Evolutionary conservation across 2,113 vertebrate species (phyloP).

Genomic region (Chionomys nivalis): DNA sequence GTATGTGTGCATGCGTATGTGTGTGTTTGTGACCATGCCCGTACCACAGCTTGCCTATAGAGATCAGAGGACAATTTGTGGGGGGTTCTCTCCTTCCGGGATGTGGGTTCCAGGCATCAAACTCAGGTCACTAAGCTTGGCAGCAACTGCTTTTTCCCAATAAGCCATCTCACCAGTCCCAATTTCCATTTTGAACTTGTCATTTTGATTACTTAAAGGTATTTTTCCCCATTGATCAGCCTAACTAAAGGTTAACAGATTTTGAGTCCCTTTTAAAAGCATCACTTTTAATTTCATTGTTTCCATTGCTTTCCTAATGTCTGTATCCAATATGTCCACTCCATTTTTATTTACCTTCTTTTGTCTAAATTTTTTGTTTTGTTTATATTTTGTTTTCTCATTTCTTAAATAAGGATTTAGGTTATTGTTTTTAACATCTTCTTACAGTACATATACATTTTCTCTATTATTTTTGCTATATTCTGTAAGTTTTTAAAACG

Average conservation of each 20-base stretch:
- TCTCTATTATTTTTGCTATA: not conserved
- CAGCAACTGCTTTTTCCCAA: not conserved
- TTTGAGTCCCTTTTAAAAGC: not conserved
- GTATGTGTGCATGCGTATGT: not conserved
- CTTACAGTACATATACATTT: not conserved
- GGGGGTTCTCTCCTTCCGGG: not conserved
- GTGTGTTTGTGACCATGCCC: not conserved
- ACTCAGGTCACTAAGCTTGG: too few species aligned
- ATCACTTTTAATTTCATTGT: not conserved
- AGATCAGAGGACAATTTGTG: not conserved
- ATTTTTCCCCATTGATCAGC: not conserved
- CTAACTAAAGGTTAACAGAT: not conserved
- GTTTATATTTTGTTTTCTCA: not conserved
- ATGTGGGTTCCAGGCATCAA: not conserved
- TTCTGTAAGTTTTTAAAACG: not conserved
- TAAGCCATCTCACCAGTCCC: not conserved
- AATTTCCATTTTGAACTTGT: not conserved
- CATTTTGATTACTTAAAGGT: not conserved
- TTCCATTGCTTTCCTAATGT: not conserved
- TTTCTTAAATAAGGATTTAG: not conserved
- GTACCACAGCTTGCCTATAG: not conserved
- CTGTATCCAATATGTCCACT: not conserved
- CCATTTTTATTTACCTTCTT: not conserved
- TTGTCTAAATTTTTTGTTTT: not conserved
- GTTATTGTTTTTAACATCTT: not conserved